These are phyloP conservation scores for Serripes groenlandicus DNA, from an alignment of 2,888 invertebrate species.

Conservation along the genomic window DNA sequence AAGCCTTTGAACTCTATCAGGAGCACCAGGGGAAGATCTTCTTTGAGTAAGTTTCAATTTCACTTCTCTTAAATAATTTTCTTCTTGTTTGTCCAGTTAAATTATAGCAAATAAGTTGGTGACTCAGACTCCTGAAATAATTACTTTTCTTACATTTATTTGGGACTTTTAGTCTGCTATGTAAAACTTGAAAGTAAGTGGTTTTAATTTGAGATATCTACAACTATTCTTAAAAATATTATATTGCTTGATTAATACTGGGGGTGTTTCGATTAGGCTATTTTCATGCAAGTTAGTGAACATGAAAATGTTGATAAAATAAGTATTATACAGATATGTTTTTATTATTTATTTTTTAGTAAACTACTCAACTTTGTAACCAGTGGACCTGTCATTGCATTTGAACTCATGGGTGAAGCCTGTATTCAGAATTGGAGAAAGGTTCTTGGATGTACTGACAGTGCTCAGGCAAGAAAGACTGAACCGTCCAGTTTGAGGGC, in stretches of 20 bases:
- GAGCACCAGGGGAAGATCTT: constrained; percentile 82
- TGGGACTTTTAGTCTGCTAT: no score
- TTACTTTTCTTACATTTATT: no score
- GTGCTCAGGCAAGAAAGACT: constrained; percentile 78
- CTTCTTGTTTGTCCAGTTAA: no score
- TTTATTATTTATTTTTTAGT: constrained; percentile 83
- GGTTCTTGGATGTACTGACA: constrained; percentile 88
- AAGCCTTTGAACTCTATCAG: constrained; percentile 89
- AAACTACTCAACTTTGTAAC: constrained; percentile 90
- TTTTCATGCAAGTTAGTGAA: neutral
- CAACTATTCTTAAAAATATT: no score
- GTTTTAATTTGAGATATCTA: no score
- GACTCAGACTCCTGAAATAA: no score
- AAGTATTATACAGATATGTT: neutral
- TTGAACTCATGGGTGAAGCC: constrained; percentile 92
- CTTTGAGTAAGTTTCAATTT: constrained; percentile 81
- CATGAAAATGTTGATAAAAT: neutral
- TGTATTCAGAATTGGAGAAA: constrained; percentile 89
- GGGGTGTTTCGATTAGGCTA: no score
- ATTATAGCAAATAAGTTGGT: no score
- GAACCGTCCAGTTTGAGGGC: constrained; percentile 82
- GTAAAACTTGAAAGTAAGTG: no score
- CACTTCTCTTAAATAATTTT: no score
- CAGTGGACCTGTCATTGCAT: constrained; percentile 90
- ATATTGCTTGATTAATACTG: no score